Conservation (phyloP, 2,888 invertebrate species). For the Sarcophaga subvicina region DNA sequence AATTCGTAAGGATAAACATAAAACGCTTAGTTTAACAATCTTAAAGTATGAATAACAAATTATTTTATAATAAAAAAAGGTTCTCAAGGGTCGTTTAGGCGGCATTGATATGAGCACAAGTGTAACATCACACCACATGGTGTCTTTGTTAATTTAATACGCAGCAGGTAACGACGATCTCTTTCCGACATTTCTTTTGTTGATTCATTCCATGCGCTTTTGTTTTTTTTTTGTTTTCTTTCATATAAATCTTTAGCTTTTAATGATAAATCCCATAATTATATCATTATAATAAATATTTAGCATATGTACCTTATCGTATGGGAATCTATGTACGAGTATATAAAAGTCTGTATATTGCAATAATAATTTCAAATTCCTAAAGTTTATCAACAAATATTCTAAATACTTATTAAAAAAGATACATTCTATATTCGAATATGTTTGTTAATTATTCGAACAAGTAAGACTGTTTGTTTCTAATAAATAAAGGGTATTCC, state of each 20-base stretch:
- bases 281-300: slow-evolving; percentile 7
- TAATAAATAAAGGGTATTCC: too few species aligned
- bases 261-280: slow-evolving; percentile 35
- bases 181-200: neutral
- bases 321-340: neutral
- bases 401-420: too few species aligned
- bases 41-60: slow-evolving; percentile 51
- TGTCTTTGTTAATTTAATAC: slow-evolving; percentile 74
- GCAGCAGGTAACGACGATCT: slow-evolving; percentile 68
- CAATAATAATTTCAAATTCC: too few species aligned
- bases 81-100: slow-evolving; percentile 60
- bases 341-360: too few species aligned
- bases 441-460: too few species aligned
- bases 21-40: neutral
- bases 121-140: slow-evolving; percentile 73
- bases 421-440: too few species aligned
- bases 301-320: neutral
- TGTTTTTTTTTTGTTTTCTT: neutral
- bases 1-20: slow-evolving; percentile 12
- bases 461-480: too few species aligned
- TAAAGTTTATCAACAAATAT: too few species aligned
- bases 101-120: slow-evolving; percentile 68
- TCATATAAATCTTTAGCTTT: slow-evolving; percentile 14
- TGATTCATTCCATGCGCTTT: neutral
- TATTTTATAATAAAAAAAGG: slow-evolving; percentile 60